phyloP scores from a whole-genome alignment of 2,113 vertebrate genomes.

The Sapajus apella region DNA sequence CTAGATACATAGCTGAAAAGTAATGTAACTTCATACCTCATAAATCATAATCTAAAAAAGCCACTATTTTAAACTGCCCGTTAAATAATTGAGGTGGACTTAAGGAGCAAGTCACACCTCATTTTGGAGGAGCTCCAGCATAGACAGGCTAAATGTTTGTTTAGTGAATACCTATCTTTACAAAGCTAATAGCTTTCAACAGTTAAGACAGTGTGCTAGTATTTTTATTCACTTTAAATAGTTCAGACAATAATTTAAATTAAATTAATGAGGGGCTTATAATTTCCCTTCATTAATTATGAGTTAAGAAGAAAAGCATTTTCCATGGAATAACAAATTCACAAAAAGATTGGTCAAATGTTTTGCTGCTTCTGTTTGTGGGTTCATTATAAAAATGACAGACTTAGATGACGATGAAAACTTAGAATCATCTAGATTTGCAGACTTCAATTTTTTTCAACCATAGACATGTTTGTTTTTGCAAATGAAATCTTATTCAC shows the following conservation, averaged over 20 bases:
- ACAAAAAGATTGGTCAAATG: neutral
- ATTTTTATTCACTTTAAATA: conserved; percentile 58
- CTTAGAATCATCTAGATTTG: neutral
- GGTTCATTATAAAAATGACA: neutral
- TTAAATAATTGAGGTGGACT: conserved; percentile 80
- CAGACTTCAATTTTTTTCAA: neutral
- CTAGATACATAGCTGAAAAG: conserved; percentile 32
- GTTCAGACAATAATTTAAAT: conserved; percentile 57
- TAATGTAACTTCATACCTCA: conserved; percentile 70
- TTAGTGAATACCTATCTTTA: conserved; percentile 67
- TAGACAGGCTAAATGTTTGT: conserved; percentile 63
- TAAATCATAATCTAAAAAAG: conserved; percentile 74
- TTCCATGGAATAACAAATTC: conserved; percentile 32
- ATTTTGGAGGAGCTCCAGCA: conserved; percentile 45
- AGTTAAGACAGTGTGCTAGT: neutral
- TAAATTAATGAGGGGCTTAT: conserved; percentile 58
- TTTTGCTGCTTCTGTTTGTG: neutral
- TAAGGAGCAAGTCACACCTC: conserved; percentile 68
- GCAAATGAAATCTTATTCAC: neutral
- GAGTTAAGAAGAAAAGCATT: neutral
- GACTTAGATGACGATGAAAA: neutral
- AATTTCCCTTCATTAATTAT: conserved; percentile 63
- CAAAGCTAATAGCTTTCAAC: conserved; percentile 53
- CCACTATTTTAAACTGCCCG: conserved; percentile 75
- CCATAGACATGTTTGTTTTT: neutral